Conservation (phyloP, 2,797 vertebrate genomes). For the Periparus ater region DNA sequence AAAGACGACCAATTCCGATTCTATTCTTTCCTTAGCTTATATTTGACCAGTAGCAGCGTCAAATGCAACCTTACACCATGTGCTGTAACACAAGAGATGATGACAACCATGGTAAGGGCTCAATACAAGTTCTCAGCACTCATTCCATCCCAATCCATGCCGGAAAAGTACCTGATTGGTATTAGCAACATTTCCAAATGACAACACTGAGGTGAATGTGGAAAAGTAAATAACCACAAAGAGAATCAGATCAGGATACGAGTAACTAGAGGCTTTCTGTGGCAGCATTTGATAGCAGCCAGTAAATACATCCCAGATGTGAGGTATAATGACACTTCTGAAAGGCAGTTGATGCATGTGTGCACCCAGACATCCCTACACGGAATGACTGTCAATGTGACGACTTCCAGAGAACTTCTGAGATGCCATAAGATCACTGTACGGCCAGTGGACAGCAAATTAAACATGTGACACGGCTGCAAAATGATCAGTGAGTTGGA, state of each 20-base stretch:
- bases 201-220: neutral
- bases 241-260: neutral
- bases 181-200: neutral
- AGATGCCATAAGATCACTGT: neutral
- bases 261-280: neutral
- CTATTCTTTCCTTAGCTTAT: conserved; percentile 1
- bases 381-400: neutral
- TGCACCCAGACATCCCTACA: neutral
- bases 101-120: neutral
- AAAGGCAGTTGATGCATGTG: neutral
- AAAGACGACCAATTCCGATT: neutral
- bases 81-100: neutral
- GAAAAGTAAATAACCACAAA: neutral
- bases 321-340: neutral
- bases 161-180: neutral
- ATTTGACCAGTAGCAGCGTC: neutral
- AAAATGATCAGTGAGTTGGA: neutral
- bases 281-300: neutral
- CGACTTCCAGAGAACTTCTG: conserved; percentile 8
- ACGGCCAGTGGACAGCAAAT: neutral
- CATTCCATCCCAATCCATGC: neutral
- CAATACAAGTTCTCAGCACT: neutral
- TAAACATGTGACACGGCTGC: neutral
- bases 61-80: neutral
- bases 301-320: neutral